Percentiles rank a stretch among this genome's conserved stretches.
These are phyloP conservation scores for Ichneumoninae sp. DNA, from an alignment of 2,888 invertebrate species.

Conservation along the genomic window DNA sequence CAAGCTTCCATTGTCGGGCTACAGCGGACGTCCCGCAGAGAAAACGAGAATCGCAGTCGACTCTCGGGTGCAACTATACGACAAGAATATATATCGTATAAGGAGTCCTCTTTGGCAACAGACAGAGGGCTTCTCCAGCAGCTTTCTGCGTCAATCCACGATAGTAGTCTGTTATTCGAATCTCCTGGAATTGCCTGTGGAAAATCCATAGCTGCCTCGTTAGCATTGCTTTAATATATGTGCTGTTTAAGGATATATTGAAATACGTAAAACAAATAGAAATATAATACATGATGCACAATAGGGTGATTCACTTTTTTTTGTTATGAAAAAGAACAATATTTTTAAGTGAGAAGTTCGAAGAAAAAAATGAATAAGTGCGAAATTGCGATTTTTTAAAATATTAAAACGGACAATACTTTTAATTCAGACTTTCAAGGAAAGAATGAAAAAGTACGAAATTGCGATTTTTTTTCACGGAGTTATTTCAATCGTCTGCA, in stretches of 20 bases:
- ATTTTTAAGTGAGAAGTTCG: neutral
- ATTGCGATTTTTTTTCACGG: neutral
- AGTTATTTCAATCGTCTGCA: neutral
- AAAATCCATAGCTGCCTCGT: neutral
- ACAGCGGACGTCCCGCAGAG: conserved; percentile 57
- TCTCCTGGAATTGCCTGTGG: neutral
- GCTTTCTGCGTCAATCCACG: conserved; percentile 25
- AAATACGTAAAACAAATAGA: neutral
- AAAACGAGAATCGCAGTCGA: conserved; percentile 59
- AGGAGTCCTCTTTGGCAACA: neutral
- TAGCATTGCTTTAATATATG: neutral
- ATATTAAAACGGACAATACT: neutral
- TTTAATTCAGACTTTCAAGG: neutral
- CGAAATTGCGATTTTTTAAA: neutral
- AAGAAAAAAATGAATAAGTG: neutral
- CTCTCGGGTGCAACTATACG: conserved; percentile 27
- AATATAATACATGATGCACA: neutral
- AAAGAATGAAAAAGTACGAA: neutral
- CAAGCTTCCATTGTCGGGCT: conserved; percentile 64
- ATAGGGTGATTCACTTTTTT: neutral
- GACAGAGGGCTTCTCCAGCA: neutral
- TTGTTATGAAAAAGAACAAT: neutral
- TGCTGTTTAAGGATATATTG: neutral
- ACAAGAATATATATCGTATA: conserved; percentile 8
- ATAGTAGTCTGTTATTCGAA: neutral